phyloP scores from a whole-genome alignment of 2,113 vertebrate species.

The Carassius gibelio region DNA sequence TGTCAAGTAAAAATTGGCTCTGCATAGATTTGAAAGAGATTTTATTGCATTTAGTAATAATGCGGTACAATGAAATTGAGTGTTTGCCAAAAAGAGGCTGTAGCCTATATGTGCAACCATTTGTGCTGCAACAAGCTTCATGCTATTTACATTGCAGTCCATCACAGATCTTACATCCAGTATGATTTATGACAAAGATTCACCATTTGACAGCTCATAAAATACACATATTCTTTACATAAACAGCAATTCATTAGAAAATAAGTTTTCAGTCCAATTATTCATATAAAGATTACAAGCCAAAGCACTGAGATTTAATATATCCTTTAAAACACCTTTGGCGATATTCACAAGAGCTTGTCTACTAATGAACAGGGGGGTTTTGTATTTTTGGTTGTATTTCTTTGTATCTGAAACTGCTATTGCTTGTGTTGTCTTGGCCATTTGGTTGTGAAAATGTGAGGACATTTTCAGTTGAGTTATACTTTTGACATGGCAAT shows the following conservation, averaged over 20 bases:
- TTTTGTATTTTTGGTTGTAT: conserved; percentile 1
- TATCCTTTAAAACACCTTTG: neutral
- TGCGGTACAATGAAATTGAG: neutral
- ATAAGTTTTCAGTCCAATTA: neutral
- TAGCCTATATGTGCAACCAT: neutral
- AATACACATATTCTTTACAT: neutral
- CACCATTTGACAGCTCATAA: neutral
- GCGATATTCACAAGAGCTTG: conserved; percentile 1
- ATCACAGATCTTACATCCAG: neutral
- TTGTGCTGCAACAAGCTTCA: neutral
- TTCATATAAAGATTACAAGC: neutral
- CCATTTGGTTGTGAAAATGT: neutral
- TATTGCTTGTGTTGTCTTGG: conserved; percentile 30
- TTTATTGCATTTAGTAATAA: conserved; percentile 16
- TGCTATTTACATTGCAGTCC: neutral
- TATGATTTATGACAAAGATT: neutral
- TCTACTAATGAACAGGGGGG: neutral
- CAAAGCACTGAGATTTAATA: neutral
- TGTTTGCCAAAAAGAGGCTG: neutral
- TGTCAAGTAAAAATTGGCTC: neutral
- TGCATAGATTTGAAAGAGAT: neutral
- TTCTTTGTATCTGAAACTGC: conserved; percentile 7
- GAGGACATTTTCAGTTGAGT: conserved; percentile 8
- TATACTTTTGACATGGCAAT: conserved; percentile 10
- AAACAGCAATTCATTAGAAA: neutral